Conservation (phyloP, 2,797 vertebrate genomes). For the Aythya fuligula region DNA sequence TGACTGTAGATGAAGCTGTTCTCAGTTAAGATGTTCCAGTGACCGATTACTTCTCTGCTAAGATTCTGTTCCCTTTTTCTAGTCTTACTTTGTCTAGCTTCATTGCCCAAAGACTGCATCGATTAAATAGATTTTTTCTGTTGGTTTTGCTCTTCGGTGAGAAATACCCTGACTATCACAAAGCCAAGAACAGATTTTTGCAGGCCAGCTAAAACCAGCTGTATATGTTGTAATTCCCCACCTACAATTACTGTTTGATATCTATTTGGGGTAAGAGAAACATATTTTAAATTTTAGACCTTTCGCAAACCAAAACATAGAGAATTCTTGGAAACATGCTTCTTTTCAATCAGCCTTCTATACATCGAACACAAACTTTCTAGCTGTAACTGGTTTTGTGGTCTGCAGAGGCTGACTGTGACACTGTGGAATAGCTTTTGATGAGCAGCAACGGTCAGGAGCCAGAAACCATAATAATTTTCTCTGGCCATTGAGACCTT, state of each 20-base stretch:
- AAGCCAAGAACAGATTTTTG: neutral
- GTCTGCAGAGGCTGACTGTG: neutral
- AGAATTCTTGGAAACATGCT: conserved; percentile 23
- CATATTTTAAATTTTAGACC: neutral
- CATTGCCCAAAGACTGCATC: neutral
- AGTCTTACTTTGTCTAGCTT: neutral
- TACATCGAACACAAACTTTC: neutral
- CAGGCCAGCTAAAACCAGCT: neutral
- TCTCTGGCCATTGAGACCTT: neutral
- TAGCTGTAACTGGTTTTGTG: conserved; percentile 1
- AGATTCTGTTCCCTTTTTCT: conserved; percentile 41
- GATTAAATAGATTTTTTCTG: neutral
- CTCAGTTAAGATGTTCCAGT: neutral
- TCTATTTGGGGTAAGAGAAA: neutral
- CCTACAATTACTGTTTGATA: neutral
- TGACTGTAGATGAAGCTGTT: neutral
- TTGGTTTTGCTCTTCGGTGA: neutral
- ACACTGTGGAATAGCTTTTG: neutral
- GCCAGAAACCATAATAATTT: conserved; percentile 19
- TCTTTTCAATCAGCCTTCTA: neutral
- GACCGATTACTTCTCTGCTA: neutral
- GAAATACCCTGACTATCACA: neutral
- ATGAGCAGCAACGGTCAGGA: neutral
- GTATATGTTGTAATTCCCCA: neutral
- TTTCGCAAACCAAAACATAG: neutral